Conservation (phyloP, 2,113 vertebrate species). For the Salvelinus namaycush region DNA sequence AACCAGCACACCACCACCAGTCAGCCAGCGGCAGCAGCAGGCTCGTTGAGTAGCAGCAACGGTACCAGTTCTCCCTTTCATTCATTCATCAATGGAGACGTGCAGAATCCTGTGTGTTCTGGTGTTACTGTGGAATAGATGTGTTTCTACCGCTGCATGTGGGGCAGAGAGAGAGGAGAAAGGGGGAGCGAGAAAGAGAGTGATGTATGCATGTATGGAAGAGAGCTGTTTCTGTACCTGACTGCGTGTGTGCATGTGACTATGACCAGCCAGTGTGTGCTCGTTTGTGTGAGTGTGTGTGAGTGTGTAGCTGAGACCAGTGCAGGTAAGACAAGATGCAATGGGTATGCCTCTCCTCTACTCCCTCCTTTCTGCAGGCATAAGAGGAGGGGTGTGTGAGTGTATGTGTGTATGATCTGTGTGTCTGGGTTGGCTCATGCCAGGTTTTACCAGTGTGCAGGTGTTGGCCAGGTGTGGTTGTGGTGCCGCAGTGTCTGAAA, state of each 20-base stretch:
- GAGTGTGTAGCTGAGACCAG: background rate
- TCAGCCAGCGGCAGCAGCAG: slow-evolving; percentile 27
- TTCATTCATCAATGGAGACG: slow-evolving; percentile 44
- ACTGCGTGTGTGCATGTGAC: slow-evolving; percentile 6
- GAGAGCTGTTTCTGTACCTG: background rate
- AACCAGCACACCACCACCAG: slow-evolving; percentile 55
- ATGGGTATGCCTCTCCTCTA: slow-evolving; percentile 1
- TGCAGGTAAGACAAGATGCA: slow-evolving; percentile 6
- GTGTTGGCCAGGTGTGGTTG: slow-evolving; percentile 70
- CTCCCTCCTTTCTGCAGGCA: slow-evolving; percentile 5
- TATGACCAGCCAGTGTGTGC: slow-evolving; percentile 9
- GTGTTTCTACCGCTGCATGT: slow-evolving; percentile 22
- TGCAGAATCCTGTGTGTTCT: slow-evolving; percentile 24
- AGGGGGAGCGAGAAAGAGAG: slow-evolving; percentile 27
- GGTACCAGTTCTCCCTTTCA: slow-evolving; percentile 51
- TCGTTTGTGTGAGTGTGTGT: slow-evolving; percentile 14
- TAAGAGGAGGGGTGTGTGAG: background rate
- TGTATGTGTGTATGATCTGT: background rate
- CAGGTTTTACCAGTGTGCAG: slow-evolving; percentile 42
- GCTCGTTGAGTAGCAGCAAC: slow-evolving; percentile 68
- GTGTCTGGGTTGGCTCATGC: background rate
- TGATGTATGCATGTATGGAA: background rate
- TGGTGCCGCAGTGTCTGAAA: slow-evolving; percentile 54
- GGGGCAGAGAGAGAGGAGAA: slow-evolving; percentile 15
- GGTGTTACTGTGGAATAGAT: slow-evolving; percentile 24